Base-by-base conservation (phyloP, 2,888 invertebrate species). In the Camponotus fellah region DNA sequence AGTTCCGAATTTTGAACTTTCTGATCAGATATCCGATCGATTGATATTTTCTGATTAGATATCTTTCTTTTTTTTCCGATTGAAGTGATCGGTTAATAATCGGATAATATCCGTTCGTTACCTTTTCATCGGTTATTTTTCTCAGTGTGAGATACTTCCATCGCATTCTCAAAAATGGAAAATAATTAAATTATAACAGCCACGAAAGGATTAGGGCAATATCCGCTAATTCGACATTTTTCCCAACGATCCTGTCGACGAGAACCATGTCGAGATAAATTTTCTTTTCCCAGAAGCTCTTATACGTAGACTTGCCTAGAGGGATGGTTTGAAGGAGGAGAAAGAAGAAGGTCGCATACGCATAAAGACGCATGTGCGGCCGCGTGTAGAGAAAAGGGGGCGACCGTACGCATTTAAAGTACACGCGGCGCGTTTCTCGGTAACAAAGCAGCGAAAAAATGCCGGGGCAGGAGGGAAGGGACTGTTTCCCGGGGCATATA, bases 401-500 rank as follows among this genome's bases (percentile, higher is more conserved):
- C 66, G 17, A 77, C 8, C 34, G 68, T 21, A 46, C 75, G 84
- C 82, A 82, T 84, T 76, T 69, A 71, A 84, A 84, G 64, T 68
- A 43, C 69, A 77, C 74, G 74, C 69, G 69, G 72, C 10, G 72
- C 10, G 82, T 65, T 84, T 83, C 83, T 81, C 49, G 58, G 83
- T 83, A 83, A 83, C 65, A 80, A 65, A 72, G 53, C 53, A 72
- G 60, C 43, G 65, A 80, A 86, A 86, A 76, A 81, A 65, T 71
- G 62, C 40, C 74, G 77, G 53, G 64, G 26, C 32, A 79, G 84
- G 65, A 10, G 37, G n/a, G 10, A 9, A n/a, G n/a, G 26, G 34
- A 34, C 26, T 69, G 82, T 86, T 87, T 84, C 84, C 79, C 83
- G 85, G 65, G 84, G 71, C 62, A 49, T 69, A 65, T 74, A 84